Base-by-base conservation (phyloP, 1,140 invertebrate genomes). In the Vanessa atalanta region DNA sequence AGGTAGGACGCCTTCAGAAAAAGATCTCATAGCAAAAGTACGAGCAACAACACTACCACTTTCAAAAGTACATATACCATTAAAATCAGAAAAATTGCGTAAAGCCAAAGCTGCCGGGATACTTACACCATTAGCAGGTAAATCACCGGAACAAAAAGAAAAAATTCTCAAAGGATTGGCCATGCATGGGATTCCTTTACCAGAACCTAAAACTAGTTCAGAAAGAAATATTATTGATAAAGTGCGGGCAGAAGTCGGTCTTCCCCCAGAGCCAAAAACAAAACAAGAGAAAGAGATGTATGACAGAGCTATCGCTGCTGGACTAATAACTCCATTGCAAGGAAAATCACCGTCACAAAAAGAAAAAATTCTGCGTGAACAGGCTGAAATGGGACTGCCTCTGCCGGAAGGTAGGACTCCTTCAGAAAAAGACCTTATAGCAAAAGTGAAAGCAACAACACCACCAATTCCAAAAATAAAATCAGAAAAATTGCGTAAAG, bases 201-300 rank as follows among this genome's bases (percentile, higher is more conserved):
- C 84, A 26, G 78, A 84, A 70, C 79, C 77, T 0, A 74, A 73
- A 75, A 82, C 84, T 12, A 3, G 37, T 47, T 81, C 80, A 11
- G 80, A 85, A 73, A 82, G 80, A 72, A 61, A 68, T 43, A 11
- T 79, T 2, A 79, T 81, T 20, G 70, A 78, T 55, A 84, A 84
- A 74, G 74, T 84, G 20, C 60, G 65, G 61, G 73, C 31, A 15
- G 74, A 72, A 37, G 47, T 73, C 31, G 71, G 70, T 1, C n/a
- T 76, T 4, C 14, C 64, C 79, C 72, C 78, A n/a, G 73, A 79
- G 72, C 76, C 81, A 14, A 79, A 64, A 66, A 75, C 66, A 13
- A 6, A 66, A 1, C 43, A 75, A 13, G 64, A 67, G 23, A 80
- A 70, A 70, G 61, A 61, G n/a, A 81, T 74, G 69, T 78, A 78